Evolutionary conservation across 2,888 invertebrate species (phyloP).

Genomic region (Harmothoe impar): DNA sequence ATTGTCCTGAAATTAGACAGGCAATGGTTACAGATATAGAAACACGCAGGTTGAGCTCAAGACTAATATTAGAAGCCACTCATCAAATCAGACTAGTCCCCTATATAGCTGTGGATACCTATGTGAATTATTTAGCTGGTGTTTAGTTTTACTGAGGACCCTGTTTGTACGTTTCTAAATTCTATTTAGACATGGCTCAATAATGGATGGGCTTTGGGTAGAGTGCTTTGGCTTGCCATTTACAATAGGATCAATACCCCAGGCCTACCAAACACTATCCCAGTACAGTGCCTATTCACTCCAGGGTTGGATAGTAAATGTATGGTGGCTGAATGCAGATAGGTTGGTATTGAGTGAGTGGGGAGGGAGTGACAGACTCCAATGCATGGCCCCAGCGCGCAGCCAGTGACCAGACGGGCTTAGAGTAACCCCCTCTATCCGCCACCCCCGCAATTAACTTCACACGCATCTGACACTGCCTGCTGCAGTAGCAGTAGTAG

Average conservation of each 20-base stretch:
- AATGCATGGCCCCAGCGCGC: background rate
- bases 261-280: background rate
- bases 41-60: too few relatives aligned
- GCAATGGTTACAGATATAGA: too few relatives aligned
- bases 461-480: slow-evolving; percentile 22
- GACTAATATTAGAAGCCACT: too few relatives aligned
- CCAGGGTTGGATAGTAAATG: background rate
- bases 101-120: too few relatives aligned
- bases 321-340: background rate
- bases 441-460: slow-evolving; percentile 58
- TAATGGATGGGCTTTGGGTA: background rate
- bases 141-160: background rate
- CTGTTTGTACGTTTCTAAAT: background rate
- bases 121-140: too few relatives aligned
- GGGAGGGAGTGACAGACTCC: background rate
- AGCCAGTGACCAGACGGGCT: slow-evolving; percentile 51
- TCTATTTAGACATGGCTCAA: slow-evolving; percentile 1
- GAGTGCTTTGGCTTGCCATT: background rate
- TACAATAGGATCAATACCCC: slow-evolving; percentile 11
- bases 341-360: background rate
- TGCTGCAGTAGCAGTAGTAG: slow-evolving; percentile 4
- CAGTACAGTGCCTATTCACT: slow-evolving; percentile 14
- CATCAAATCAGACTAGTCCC: too few relatives aligned
- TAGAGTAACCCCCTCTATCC: slow-evolving; percentile 60
- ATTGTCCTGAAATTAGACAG: too few relatives aligned